phyloP scores from a whole-genome alignment of 2,888 invertebrate species.

The Leucozona laternaria region DNA sequence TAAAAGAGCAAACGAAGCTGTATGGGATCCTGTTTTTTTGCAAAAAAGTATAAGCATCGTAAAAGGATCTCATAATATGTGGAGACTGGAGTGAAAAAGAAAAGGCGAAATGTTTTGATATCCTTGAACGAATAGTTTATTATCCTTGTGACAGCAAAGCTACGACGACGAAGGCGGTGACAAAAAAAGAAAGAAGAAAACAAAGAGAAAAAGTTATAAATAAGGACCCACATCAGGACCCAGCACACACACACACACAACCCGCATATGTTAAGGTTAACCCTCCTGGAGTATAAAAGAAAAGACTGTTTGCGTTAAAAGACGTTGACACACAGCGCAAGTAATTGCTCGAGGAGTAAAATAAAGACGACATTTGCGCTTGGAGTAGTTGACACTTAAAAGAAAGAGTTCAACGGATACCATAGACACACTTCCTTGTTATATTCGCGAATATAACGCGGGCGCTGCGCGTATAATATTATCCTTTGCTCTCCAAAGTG shows the following conservation, averaged over 20 bases:
- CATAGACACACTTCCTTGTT: slow-evolving; percentile 33
- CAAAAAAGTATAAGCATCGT: background rate
- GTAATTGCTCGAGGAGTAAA: slow-evolving; percentile 56
- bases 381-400: slow-evolving; percentile 37
- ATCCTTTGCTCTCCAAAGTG: slow-evolving; percentile 35
- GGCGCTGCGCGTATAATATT: slow-evolving; percentile 8
- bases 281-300: background rate
- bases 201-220: slow-evolving; percentile 32
- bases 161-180: slow-evolving; percentile 20
- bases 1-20: slow-evolving; percentile 44
- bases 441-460: slow-evolving; percentile 13
- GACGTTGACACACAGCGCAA: slow-evolving; percentile 47
- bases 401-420: slow-evolving; percentile 17
- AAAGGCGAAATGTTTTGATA: slow-evolving; percentile 53
- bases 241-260: background rate
- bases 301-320: slow-evolving; percentile 8
- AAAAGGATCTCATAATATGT: slow-evolving; percentile 15
- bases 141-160: slow-evolving; percentile 68
- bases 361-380: slow-evolving; percentile 48
- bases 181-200: background rate
- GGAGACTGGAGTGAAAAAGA: slow-evolving; percentile 7
- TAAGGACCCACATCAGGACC: slow-evolving; percentile 19
- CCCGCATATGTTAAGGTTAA: slow-evolving; percentile 28
- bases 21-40: background rate
- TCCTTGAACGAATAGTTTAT: slow-evolving; percentile 72